phyloP scores from a whole-genome alignment of 2,888 invertebrate genomes.

The Lumbricus terrestris region DNA sequence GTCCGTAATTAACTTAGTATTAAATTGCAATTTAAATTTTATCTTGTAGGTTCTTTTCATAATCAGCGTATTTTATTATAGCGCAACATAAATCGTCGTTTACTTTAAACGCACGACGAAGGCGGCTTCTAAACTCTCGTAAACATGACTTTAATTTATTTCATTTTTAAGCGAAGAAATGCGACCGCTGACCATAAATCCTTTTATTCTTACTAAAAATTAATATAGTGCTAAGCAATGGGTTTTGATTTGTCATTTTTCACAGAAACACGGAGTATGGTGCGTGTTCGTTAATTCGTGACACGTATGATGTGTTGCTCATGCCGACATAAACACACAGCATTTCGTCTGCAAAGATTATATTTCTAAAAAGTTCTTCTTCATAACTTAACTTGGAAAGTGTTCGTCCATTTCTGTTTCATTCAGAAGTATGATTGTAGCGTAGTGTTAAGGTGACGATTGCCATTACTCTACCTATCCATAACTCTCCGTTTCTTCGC shows the following conservation, averaged over 20 bases:
- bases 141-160: not conserved
- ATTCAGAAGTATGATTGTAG: not conserved
- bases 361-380: too few relatives aligned
- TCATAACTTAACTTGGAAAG: not conserved
- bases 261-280: not conserved
- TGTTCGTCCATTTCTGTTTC: not conserved
- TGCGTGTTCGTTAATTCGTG: not conserved
- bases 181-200: not conserved
- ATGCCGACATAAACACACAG: not conserved
- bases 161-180: not conserved
- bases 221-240: not conserved
- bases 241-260: not conserved
- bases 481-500: not conserved
- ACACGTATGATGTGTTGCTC: constrained; percentile 3
- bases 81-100: not conserved
- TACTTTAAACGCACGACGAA: not conserved
- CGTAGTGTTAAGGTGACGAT: not conserved
- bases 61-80: not conserved
- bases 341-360: not conserved
- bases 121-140: not conserved
- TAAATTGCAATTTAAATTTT: not conserved
- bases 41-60: not conserved
- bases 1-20: not conserved
- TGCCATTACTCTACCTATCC: not conserved
- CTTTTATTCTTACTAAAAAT: not conserved